A percentile compares a stretch with the other conserved stretches of the same genome.
These are phyloP conservation scores for Lontra canadensis DNA, from an alignment of 2,113 vertebrate species.

Conservation along the genomic window DNA sequence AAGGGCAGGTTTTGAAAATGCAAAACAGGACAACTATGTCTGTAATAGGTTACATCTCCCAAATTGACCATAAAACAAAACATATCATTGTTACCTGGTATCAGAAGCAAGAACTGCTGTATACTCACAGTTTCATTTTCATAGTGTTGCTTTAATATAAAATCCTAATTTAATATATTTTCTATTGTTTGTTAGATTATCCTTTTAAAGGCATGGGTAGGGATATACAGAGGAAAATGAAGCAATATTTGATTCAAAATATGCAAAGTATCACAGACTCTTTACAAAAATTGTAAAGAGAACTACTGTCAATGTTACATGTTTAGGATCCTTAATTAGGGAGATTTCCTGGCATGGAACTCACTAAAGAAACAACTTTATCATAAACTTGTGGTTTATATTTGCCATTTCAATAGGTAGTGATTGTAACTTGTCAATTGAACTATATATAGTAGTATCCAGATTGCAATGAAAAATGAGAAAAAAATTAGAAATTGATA, in stretches of 20 bases:
- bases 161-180: background rate
- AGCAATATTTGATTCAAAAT: background rate
- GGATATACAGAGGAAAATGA: background rate
- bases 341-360: background rate
- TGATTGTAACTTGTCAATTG: background rate
- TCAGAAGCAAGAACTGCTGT: background rate
- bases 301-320: background rate
- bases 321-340: slow-evolving; percentile 12
- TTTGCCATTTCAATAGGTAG: background rate
- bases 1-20: background rate
- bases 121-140: background rate
- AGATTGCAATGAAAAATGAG: background rate
- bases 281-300: background rate
- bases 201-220: background rate
- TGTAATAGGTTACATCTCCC: background rate
- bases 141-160: background rate
- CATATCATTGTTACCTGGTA: background rate
- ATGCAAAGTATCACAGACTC: background rate
- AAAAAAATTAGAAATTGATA: background rate
- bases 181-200: slow-evolving; percentile 1
- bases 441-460: background rate
- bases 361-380: background rate
- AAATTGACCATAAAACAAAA: slow-evolving; percentile 2
- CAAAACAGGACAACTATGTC: background rate
- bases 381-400: background rate